Conservation (phyloP, 2,113 vertebrate species). For the Ariopsis seemanni region DNA sequence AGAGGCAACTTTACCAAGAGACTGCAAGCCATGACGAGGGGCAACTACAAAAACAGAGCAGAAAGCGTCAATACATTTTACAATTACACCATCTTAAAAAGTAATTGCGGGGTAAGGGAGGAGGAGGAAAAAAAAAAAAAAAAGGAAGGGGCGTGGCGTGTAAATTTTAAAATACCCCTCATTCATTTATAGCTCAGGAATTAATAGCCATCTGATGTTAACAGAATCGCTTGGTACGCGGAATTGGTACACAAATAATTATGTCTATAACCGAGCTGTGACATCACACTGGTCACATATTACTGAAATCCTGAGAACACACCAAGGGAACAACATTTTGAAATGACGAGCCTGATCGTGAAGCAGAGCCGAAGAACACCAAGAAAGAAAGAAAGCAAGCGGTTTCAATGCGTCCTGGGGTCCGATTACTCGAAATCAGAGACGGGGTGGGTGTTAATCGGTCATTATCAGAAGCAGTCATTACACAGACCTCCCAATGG, state of each 20-base stretch:
- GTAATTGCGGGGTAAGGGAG: too few relatives aligned
- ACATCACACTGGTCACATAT: neutral
- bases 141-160: too few relatives aligned
- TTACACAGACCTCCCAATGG: neutral
- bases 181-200: conserved; percentile 47
- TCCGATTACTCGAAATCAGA: neutral
- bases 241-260: neutral
- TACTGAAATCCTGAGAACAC: neutral
- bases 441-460: neutral
- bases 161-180: conserved; percentile 23
- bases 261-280: neutral
- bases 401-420: neutral
- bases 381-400: neutral
- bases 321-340: neutral
- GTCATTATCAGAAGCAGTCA: neutral
- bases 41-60: conserved; percentile 74
- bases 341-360: neutral
- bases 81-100: conserved; percentile 49
- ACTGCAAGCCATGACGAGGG: conserved; percentile 95
- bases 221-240: neutral
- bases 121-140: too few relatives aligned
- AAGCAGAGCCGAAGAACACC: neutral
- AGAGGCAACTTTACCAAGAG: conserved; percentile 95
- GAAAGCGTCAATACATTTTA: conserved; percentile 40
- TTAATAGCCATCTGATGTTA: neutral